Base-by-base conservation (phyloP, 2,113 vertebrate species). In the Spizaetus ornatus region DNA sequence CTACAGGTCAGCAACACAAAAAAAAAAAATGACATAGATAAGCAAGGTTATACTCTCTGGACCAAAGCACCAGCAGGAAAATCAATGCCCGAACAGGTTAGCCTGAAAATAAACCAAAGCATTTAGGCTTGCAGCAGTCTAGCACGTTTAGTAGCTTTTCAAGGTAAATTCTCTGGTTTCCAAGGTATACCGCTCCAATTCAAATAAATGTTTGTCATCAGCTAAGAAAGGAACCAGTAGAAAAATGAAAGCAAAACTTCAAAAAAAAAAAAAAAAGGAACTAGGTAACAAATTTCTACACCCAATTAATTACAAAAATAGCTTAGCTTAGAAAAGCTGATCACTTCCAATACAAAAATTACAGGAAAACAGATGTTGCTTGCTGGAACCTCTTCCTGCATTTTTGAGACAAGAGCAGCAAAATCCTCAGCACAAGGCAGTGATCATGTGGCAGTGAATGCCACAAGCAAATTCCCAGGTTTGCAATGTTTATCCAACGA, bases 381-480 rank as follows among this genome's bases (percentile, higher is more conserved):
- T 23, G 66, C 56, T 55, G 66, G n/a, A 83, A 74, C 25, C 10
- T 65, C 53, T 21, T 55, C 25, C 56, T 55, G 25, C 47, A 40
- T 45, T 85, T 87, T 6, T 58, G 38, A 76, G 52, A 45, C 29
- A 47, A 0, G 0, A 62, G 47, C 11, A 82, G 58, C 32, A 84
- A 69, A 88, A 53, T 34, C 31, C n/a, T 14, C 10, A 55, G 80
- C 67, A 43, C 3, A 6, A 86, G 8, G 31, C 2, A 6, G 31
- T 0, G 0, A 61, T 16, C 8, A 6, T 0, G 1, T 18, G 18
- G 56, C 90, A 86, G 38, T 0, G 5, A 80, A 23, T 0, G 10
- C 31, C 48, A 81, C 11, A 32, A 50, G 27, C 18, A 83, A 79
- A 88, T 7, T 9, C 62, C 50, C 38, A 77, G 25, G 9, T 34